These are phyloP conservation scores for Daubentonia madagascariensis DNA, from an alignment of 2,113 vertebrate genomes.

Conservation along the genomic window DNA sequence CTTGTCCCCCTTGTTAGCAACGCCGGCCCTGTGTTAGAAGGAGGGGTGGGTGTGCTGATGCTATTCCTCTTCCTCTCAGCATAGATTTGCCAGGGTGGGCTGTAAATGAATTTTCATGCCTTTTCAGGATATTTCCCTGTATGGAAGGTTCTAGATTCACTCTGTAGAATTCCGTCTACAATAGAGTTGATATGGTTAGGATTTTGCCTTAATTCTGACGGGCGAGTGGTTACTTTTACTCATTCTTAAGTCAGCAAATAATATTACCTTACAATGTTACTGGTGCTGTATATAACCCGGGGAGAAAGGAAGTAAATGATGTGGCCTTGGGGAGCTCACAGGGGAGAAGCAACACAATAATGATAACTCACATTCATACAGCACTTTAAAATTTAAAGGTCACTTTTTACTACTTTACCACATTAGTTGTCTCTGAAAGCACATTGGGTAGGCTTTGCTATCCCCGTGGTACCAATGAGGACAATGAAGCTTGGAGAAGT, in stretches of 20 bases:
- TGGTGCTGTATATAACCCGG: not conserved
- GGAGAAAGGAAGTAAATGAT: constrained; percentile 41
- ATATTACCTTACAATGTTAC: not conserved
- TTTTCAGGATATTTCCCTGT: not conserved
- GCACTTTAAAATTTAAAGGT: constrained; percentile 6
- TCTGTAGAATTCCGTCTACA: not conserved
- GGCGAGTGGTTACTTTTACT: not conserved
- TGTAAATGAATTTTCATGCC: not conserved
- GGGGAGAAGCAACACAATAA: not conserved
- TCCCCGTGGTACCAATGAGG: not conserved
- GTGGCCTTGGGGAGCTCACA: not conserved
- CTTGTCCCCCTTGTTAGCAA: not conserved
- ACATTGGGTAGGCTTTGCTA: not conserved
- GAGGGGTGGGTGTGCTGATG: not conserved
- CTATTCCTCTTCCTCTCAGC: not conserved
- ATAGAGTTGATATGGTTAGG: not conserved
- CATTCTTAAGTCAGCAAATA: not conserved
- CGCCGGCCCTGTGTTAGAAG: not conserved
- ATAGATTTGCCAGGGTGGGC: not conserved
- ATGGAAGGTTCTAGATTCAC: not conserved
- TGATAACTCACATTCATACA: not conserved
- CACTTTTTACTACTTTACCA: not conserved
- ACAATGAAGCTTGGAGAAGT: not conserved
- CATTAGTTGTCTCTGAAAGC: not conserved
- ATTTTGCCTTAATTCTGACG: constrained; percentile 8